Evolutionary conservation across 2,113 vertebrate genomes (phyloP).

Genomic region (Bufo bufo): DNA sequence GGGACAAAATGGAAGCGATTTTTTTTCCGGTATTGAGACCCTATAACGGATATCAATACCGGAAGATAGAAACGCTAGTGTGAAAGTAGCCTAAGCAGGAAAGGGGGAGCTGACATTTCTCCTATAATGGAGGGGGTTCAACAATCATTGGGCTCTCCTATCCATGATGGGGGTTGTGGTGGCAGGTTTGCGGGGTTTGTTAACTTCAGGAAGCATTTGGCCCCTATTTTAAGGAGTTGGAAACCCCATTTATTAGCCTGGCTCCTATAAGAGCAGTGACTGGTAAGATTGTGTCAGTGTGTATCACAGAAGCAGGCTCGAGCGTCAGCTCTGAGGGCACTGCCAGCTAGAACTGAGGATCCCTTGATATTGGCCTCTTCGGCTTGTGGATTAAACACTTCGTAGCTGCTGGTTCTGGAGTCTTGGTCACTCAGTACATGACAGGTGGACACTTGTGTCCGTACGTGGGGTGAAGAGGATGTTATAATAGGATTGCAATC

Average conservation of each 20-base stretch:
- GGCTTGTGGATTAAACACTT: constrained; percentile 19
- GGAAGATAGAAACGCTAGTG: too few species aligned
- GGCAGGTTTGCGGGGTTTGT: too few species aligned
- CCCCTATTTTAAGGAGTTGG: too few species aligned
- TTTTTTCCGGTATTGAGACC: too few species aligned
- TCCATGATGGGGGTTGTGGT: too few species aligned
- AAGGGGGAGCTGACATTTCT: too few species aligned
- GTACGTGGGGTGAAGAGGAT: background rate
- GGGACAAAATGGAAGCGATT: too few species aligned
- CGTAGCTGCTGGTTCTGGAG: background rate
- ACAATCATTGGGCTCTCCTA: too few species aligned
- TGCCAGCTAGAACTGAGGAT: background rate
- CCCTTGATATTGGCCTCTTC: background rate
- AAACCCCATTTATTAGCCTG: background rate
- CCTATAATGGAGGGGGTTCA: too few species aligned
- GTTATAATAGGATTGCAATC: background rate
- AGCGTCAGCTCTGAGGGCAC: background rate
- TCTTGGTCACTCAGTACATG: background rate
- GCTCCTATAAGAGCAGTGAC: background rate
- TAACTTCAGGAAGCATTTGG: too few species aligned
- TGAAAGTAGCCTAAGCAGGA: too few species aligned
- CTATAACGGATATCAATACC: too few species aligned
- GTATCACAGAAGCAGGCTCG: background rate
- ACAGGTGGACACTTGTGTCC: constrained; percentile 4
- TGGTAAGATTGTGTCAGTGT: background rate